Base-by-base conservation (phyloP, 2,888 invertebrate genomes). In the Andricus curvator region DNA sequence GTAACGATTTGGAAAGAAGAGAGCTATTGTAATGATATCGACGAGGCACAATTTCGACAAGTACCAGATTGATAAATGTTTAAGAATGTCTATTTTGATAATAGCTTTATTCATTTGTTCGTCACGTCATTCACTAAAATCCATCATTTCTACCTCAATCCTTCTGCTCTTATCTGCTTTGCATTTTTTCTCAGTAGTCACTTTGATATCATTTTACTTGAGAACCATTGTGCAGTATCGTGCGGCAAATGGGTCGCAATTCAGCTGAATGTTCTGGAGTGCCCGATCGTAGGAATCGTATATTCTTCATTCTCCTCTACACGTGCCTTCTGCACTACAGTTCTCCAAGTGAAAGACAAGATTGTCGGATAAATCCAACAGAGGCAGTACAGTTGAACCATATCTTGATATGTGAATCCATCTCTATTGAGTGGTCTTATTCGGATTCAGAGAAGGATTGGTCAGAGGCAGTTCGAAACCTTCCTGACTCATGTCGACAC, bases 391-490 rank as follows among this genome's bases (percentile, higher is more conserved):
- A 70, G 22, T 25, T 25, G 29, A 70, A 70, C 29, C 9, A 51
- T 70, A 48, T 70, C 25, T 70, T 22, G 20, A 48, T 20, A 70
- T 17, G 70, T 51, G 51, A 70, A 51, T 22, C 51, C 25, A 70
- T 70, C 70, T 70, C 25, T 44, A 13, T 25, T 70, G 25, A 70
- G 44, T 48, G 20, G 48, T 48, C 48, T 25, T 44, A 48, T 48
- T n/a, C 56, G 37, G 70, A 41, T 51, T 77, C 22, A 68, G 66
- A 37, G 64, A 66, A 68, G 77, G 22, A 78, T 79, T 74, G 74
- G 66, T 79, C 68, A 78, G 74, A 70, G 74, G 78, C 64, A 51
- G 25, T 41, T 17, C 48, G 64, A 25, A 74, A 56, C 62, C 22
- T 25, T 65, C 41, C 65, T 66, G 33, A 65, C 33, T 62, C 2